These are phyloP conservation scores for Desmophyllum pertusum DNA, from an alignment of 92 coral and sea anemone genomes.

Conservation along the genomic window DNA sequence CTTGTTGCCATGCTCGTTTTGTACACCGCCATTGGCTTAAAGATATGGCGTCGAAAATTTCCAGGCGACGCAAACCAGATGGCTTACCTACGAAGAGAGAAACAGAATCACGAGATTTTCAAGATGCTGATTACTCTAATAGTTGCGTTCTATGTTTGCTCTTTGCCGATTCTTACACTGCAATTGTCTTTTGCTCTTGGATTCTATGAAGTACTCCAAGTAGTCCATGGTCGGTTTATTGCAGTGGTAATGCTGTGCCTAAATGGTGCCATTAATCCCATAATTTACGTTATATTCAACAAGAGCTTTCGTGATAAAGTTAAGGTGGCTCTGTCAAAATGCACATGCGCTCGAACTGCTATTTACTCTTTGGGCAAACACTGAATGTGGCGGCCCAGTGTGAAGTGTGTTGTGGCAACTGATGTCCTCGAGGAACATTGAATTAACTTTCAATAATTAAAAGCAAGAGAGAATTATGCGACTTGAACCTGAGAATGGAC, in stretches of 20 bases:
- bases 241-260: constrained; percentile 15
- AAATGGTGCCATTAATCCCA: constrained; percentile 41
- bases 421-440: no score
- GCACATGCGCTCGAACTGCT: not conserved
- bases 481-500: no score
- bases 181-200: constrained; percentile 25
- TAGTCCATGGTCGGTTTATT: not conserved
- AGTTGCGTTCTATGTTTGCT: constrained; percentile 30
- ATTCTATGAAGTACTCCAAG: not conserved
- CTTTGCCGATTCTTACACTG: constrained; percentile 12
- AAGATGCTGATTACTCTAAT: constrained; percentile 40
- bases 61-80: constrained; percentile 5
- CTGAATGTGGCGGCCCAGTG: no score
- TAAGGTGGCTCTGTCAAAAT: constrained; percentile 6
- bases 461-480: no score
- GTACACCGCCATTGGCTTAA: constrained; percentile 43
- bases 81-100: constrained; percentile 16
- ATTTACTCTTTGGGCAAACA: not conserved
- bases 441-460: no score
- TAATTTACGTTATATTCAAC: constrained; percentile 23
- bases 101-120: constrained; percentile 19
- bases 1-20: constrained; percentile 31
- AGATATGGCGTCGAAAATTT: constrained; percentile 5
- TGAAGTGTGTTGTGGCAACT: no score
- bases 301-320: constrained; percentile 23